Evolutionary conservation across 2,113 vertebrate genomes (phyloP).

Genomic region (Chaetodon trifascialis): DNA sequence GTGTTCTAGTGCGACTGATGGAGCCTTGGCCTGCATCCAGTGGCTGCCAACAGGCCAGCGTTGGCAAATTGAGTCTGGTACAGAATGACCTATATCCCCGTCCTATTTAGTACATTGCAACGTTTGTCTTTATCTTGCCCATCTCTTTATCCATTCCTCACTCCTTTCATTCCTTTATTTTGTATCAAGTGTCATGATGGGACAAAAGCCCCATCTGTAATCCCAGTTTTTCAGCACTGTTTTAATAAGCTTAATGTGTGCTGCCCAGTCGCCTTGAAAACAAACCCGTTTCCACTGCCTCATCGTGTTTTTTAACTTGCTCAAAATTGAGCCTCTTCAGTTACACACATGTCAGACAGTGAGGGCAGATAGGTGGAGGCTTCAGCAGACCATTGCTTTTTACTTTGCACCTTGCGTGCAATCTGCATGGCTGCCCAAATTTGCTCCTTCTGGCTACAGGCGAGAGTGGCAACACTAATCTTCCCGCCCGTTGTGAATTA

Average conservation of each 20-base stretch:
- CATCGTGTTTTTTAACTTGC: not conserved
- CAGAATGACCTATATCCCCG: constrained; percentile 77
- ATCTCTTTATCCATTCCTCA: constrained; percentile 12
- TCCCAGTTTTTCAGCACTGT: not conserved
- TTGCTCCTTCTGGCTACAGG: constrained; percentile 32
- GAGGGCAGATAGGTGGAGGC: not conserved
- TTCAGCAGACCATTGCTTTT: not conserved
- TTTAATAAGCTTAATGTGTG: not conserved
- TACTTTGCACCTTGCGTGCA: constrained; percentile 38
- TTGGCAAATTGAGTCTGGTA: constrained; percentile 64
- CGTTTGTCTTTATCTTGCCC: constrained; percentile 36
- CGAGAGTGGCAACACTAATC: constrained; percentile 42
- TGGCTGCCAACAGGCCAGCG: constrained; percentile 63
- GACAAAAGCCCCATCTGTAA: not conserved
- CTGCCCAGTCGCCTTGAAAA: not conserved
- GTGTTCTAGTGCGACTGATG: constrained; percentile 63
- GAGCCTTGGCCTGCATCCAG: constrained; percentile 70
- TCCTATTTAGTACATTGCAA: constrained; percentile 69
- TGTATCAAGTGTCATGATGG: constrained; percentile 16
- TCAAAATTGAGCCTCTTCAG: not conserved
- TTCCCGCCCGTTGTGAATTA: constrained; percentile 67
- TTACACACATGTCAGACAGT: not conserved
- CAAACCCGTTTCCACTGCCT: not conserved
- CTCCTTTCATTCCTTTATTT: not conserved
- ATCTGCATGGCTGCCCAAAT: constrained; percentile 65